Base-by-base conservation (phyloP, 2,888 invertebrate species). In the Pyrrhia umbra region DNA sequence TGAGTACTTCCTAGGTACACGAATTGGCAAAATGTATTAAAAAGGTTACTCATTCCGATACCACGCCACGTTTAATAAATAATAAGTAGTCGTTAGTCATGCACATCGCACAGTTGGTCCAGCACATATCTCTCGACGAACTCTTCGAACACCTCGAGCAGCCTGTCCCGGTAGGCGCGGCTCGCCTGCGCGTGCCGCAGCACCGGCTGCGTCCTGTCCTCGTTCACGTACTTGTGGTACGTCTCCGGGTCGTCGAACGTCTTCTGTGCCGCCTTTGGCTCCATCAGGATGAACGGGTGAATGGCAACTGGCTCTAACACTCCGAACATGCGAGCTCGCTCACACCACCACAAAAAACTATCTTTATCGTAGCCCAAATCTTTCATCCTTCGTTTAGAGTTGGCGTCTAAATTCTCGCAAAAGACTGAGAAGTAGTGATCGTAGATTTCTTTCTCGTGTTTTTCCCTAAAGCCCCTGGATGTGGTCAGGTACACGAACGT, bases 401-500 rank as follows among this genome's bases (percentile, higher is more conserved):
- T 60, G 0, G 79, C 79, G 9, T 87, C 83, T 37, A 92, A 47
- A 15, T 76, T 60, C 0, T 84, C 75, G 0, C 58, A 68, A 65
- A 92, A 93, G 0, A 79, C 75, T 0, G 83, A 63, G 54, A 81
- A 92, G 71, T 93, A 93, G 25, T 87, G 79, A 1, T 80, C 70
- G 1, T 86, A 78, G 8, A 92, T 58, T 30, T 79, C 75, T 0
- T 37, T 67, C 69, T 93, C 91, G 67, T 90, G 52, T 3, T 75
- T 45, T 5, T 86, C 80, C 2, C 93, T 85, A 50, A 92, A 92
- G 3, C 65, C 60, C 27, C 81, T 82, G 0, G 85, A 80, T 1
- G 93, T 92, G 0, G 85, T 90, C 25, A 90, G 58, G 57, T 92
- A 91, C 8, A 92, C 65, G 18, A 91, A 82, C 0, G 80, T 55